Conservation (phyloP, 2,888 invertebrate species). For the Trilocha varians region DNA sequence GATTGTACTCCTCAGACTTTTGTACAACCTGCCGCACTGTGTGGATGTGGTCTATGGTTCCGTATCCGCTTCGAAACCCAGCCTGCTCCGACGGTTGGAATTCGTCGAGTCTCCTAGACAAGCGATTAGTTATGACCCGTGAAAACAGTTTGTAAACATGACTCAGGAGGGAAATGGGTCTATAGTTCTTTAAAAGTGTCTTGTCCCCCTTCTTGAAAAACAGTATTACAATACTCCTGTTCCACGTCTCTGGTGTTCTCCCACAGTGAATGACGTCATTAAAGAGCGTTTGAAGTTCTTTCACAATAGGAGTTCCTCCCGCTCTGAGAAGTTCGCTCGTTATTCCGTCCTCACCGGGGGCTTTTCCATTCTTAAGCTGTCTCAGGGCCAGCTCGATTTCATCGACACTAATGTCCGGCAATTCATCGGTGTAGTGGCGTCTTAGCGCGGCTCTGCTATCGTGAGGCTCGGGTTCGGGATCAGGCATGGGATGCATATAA, state of each 20-base stretch:
- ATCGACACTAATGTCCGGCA: conserved; percentile 7
- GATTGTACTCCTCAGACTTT: too few species aligned
- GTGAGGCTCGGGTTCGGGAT: background rate
- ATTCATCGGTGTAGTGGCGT: conserved; percentile 6
- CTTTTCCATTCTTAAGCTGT: conserved; percentile 10
- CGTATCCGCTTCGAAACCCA: conserved; percentile 9
- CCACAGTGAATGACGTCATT: conserved; percentile 2
- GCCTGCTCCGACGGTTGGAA: conserved; percentile 12
- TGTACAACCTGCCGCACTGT: too few species aligned
- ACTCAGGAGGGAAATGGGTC: conserved; percentile 8
- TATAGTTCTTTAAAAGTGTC: conserved; percentile 8
- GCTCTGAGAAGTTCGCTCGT: conserved; percentile 3
- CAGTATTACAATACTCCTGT: conserved; percentile 6
- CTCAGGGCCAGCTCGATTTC: background rate
- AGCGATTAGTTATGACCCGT: too few species aligned
- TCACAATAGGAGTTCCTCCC: too few species aligned
- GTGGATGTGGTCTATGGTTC: conserved; percentile 7
- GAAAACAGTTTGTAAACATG: too few species aligned
- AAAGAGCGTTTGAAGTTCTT: background rate
- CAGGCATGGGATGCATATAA: too few species aligned
- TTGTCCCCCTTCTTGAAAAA: conserved; percentile 14
- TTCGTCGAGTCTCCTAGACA: conserved; percentile 10
- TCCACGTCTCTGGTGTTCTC: conserved; percentile 6
- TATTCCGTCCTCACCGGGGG: conserved; percentile 8
- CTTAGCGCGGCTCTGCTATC: conserved; percentile 2